These are phyloP conservation scores for Pangasianodon gigas DNA, from an alignment of 2,113 vertebrate species.

Conservation along the genomic window DNA sequence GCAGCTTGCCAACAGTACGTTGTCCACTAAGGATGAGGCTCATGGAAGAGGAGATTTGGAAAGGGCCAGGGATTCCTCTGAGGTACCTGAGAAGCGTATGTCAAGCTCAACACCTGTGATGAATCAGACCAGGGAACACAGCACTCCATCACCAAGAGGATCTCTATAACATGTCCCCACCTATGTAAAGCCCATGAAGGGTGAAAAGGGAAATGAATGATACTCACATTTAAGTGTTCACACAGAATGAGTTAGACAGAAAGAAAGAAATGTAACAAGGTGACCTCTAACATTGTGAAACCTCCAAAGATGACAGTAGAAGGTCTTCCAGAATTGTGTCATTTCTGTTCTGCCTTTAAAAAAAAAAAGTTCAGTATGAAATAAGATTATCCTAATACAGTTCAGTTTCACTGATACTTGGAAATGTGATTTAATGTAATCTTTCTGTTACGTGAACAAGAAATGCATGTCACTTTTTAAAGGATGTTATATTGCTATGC, in stretches of 20 bases:
- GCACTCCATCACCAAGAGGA: conserved; percentile 8
- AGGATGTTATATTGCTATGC: not conserved
- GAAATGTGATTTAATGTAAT: not conserved
- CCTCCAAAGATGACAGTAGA: not conserved
- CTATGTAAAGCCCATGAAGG: conserved; percentile 39
- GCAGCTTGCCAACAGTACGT: conserved; percentile 23
- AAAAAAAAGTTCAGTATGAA: not conserved
- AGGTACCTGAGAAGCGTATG: not conserved
- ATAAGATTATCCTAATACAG: not conserved
- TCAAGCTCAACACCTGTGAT: not conserved
- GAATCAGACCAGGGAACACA: not conserved
- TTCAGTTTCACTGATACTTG: not conserved
- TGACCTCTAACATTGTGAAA: not conserved
- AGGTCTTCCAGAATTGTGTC: not conserved
- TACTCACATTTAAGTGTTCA: conserved; percentile 62
- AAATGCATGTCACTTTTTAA: not conserved
- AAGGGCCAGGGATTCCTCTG: not conserved
- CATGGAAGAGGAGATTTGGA: conserved; percentile 18
- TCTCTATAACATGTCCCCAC: conserved; percentile 20
- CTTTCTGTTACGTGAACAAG: not conserved
- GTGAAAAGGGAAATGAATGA: conserved; percentile 48
- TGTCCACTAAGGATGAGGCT: not conserved
- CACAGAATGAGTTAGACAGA: not conserved
- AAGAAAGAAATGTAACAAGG: not conserved
- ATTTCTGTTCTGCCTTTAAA: not conserved